phyloP scores from a whole-genome alignment of 2,797 vertebrate genomes.

The Furcifer pardalis region DNA sequence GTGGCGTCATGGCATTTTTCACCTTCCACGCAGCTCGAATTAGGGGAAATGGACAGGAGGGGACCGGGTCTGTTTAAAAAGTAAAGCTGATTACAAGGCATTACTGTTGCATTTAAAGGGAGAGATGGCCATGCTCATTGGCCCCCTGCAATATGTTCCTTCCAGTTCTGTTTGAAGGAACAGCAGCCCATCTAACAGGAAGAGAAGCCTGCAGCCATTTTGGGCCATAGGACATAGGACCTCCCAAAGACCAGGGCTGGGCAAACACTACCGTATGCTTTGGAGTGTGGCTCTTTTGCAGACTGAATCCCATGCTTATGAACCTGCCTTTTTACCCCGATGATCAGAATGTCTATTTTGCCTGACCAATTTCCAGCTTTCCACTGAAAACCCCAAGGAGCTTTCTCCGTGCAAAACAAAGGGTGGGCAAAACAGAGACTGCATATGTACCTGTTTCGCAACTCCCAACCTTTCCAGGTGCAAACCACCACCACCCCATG shows the following conservation, averaged over 20 bases:
- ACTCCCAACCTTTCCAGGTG: neutral
- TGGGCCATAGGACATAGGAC: neutral
- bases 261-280: too few species aligned
- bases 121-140: conserved; percentile 40
- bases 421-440: neutral
- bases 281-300: neutral
- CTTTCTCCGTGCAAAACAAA: neutral
- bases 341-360: neutral
- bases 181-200: neutral
- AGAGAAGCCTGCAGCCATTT: neutral
- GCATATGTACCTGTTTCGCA: too few species aligned
- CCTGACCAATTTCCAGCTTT: neutral
- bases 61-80: conserved; percentile 72
- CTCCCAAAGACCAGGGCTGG: too few species aligned
- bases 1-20: conserved; percentile 41
- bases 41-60: conserved; percentile 65
- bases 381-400: neutral
- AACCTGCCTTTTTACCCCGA: too few species aligned
- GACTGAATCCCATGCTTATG: too few species aligned
- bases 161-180: conserved; percentile 35
- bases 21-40: conserved; percentile 60
- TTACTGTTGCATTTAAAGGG: conserved; percentile 67
- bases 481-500: too few species aligned
- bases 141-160: conserved; percentile 51
- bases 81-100: conserved; percentile 75